Conservation (phyloP, 2,888 invertebrate genomes). For the Eucera pruinosa region DNA sequence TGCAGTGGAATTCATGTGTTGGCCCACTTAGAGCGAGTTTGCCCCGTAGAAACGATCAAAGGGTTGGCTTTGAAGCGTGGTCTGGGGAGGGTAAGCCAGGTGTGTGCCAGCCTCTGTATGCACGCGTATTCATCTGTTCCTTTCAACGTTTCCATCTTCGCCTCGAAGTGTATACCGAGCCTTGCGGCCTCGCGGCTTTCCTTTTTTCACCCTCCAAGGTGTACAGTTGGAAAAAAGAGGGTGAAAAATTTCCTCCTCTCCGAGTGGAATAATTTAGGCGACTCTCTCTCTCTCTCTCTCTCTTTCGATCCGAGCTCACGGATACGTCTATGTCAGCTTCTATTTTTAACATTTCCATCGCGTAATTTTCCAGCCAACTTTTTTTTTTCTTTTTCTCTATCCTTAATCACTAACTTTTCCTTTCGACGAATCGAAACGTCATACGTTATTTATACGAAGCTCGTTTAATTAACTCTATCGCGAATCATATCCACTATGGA, state of each 20-base stretch:
- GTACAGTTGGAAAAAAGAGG: background rate
- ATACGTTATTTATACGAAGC: no score
- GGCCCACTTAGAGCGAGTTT: constrained; percentile 55
- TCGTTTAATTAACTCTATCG: no score
- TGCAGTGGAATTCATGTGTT: constrained; percentile 38
- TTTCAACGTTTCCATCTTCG: constrained; percentile 35
- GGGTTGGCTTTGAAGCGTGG: constrained; percentile 41
- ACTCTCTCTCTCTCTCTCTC: no score
- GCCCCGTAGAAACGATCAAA: constrained; percentile 52
- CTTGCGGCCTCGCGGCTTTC: constrained; percentile 14
- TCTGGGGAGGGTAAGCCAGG: constrained; percentile 5
- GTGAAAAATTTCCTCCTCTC: background rate
- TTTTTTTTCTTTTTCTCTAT: background rate
- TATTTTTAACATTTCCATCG: constrained; percentile 4
- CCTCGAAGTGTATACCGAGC: constrained; percentile 21
- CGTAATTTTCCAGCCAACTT: no score
- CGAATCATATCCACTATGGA: no score
- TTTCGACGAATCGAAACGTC: no score
- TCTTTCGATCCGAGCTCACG: background rate
- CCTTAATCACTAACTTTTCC: no score
- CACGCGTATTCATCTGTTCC: constrained; percentile 32
- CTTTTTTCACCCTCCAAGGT: background rate
- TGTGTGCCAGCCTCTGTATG: background rate
- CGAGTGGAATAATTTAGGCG: constrained; percentile 30
- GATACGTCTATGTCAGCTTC: background rate